Percentiles rank a stretch among this genome's conserved stretches.
Conservation (phyloP, 2,797 vertebrate genomes). For the Euthynnus affinis region DNA sequence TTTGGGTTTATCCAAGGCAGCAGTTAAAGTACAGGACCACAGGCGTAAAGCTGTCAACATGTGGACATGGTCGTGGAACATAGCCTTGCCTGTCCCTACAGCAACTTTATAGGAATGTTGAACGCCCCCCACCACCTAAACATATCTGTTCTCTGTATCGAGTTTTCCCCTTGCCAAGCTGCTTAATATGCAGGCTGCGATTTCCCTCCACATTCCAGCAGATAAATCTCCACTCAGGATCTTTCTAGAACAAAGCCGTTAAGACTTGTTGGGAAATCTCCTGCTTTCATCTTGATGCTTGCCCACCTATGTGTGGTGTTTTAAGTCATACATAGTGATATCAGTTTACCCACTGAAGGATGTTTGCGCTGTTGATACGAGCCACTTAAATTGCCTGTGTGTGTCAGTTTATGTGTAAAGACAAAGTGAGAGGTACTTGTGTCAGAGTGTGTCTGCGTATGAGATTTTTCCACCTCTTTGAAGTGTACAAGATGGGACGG, state of each 20-base stretch:
- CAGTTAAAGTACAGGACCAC: slow-evolving; percentile 78
- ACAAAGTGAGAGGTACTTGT: slow-evolving; percentile 54
- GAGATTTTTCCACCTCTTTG: slow-evolving; percentile 61
- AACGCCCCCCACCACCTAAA: slow-evolving; percentile 65
- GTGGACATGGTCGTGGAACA: slow-evolving; percentile 77
- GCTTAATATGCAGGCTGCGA: slow-evolving; percentile 79
- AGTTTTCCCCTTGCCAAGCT: slow-evolving; percentile 61
- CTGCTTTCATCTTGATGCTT: slow-evolving; percentile 71
- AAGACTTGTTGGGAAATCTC: slow-evolving; percentile 79
- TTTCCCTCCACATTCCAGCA: slow-evolving; percentile 69
- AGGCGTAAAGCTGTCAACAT: slow-evolving; percentile 84
- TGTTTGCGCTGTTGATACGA: slow-evolving; percentile 62
- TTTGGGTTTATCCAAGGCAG: slow-evolving; percentile 78
- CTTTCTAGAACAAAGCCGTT: slow-evolving; percentile 71
- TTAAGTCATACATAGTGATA: slow-evolving; percentile 61
- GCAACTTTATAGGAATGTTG: slow-evolving; percentile 78
- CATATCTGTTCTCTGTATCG: slow-evolving; percentile 75
- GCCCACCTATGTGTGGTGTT: slow-evolving; percentile 58
- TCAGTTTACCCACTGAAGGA: slow-evolving; percentile 59
- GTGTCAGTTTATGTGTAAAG: slow-evolving; percentile 34
- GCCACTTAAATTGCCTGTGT: slow-evolving; percentile 61
- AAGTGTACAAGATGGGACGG: slow-evolving; percentile 62
- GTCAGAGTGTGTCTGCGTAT: slow-evolving; percentile 49
- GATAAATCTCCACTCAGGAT: slow-evolving; percentile 74
- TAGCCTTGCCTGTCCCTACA: slow-evolving; percentile 76